Evolutionary conservation across 2,888 invertebrate genomes (phyloP).

Genomic region (Mesorhabditis belari): DNA sequence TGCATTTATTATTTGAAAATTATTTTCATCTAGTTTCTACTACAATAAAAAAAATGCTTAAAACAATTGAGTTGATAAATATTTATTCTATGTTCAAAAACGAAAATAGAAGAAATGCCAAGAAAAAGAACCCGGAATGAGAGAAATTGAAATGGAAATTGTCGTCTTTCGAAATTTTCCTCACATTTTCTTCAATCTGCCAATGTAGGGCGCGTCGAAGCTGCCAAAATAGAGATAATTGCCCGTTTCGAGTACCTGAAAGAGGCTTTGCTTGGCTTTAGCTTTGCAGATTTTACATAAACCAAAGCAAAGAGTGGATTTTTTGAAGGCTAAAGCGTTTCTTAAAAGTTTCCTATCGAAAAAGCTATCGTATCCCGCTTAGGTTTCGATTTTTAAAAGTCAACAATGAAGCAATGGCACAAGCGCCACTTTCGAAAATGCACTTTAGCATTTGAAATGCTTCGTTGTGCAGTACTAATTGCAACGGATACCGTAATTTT

Average conservation of each 20-base stretch:
- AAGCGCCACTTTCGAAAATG: no score
- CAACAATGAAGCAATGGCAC: no score
- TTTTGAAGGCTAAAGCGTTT: no score
- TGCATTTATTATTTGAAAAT: neutral
- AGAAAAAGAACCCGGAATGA: neutral
- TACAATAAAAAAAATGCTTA: neutral
- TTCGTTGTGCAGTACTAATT: no score
- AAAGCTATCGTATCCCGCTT: no score
- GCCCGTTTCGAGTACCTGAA: slow-evolving; percentile 29
- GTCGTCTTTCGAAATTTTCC: no score
- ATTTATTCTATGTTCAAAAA: neutral
- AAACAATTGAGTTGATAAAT: neutral
- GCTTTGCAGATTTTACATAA: no score
- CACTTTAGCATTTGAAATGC: no score
- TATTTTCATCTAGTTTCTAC: neutral
- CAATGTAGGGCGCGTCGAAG: slow-evolving; percentile 37
- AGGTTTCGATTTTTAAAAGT: no score
- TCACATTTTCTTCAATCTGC: slow-evolving; percentile 11
- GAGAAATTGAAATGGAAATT: neutral
- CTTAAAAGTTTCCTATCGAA: no score
- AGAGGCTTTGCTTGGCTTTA: neutral
- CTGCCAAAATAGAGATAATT: slow-evolving; percentile 40
- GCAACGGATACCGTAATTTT: no score
- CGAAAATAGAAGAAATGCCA: neutral
- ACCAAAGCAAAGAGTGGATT: no score